Conservation (phyloP, 2,888 invertebrate species). For the Eurytoma adleriae region DNA sequence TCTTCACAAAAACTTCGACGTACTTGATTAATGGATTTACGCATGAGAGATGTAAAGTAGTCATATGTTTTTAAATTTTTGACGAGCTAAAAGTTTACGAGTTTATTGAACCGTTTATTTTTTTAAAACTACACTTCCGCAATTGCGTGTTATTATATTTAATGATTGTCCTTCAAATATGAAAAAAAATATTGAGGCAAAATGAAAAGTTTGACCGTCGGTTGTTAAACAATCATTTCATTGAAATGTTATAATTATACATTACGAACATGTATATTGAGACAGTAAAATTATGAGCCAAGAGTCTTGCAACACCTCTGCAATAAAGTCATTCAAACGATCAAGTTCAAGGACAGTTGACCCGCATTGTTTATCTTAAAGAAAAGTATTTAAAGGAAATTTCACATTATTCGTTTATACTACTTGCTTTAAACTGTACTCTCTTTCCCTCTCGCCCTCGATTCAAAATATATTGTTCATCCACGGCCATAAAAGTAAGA, state of each 20-base stretch:
- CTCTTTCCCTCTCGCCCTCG: no score
- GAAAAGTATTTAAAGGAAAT: no score
- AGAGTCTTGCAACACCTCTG: slow-evolving; percentile 17
- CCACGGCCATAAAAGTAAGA: no score
- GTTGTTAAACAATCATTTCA: slow-evolving; percentile 21
- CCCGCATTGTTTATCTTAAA: no score
- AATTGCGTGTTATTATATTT: background rate
- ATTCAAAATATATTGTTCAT: no score
- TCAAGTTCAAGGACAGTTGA: slow-evolving; percentile 10
- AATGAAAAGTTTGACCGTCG: slow-evolving; percentile 3
- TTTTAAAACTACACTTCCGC: background rate
- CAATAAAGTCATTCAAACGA: slow-evolving; percentile 30
- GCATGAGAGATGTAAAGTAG: no score
- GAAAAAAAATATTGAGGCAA: background rate
- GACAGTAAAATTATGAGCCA: slow-evolving; percentile 37
- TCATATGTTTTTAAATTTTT: no score
- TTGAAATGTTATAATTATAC: slow-evolving; percentile 1
- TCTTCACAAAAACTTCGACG: no score
- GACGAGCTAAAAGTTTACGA: background rate
- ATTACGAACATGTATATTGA: slow-evolving; percentile 8
- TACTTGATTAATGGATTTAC: no score
- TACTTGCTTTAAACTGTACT: background rate
- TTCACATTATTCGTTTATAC: no score
- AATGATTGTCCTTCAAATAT: slow-evolving; percentile 3
- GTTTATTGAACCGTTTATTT: background rate